Evolutionary conservation across 2,888 invertebrate genomes (phyloP).

Genomic region (Anticlea derivata): DNA sequence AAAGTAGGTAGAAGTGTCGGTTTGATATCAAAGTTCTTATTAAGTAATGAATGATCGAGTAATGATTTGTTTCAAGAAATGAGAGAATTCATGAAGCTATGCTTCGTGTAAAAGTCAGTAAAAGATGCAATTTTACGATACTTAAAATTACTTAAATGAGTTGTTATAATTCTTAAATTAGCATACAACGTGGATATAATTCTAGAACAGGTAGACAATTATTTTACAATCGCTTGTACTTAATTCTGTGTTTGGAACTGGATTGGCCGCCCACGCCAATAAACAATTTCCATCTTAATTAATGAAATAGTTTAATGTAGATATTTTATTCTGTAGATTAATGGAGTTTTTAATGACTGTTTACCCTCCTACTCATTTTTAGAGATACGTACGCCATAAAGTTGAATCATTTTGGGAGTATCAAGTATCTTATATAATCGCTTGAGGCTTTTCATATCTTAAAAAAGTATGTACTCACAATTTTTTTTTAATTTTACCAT

Average conservation of each 20-base stretch:
- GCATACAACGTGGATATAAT: slow-evolving; percentile 45
- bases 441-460: no score
- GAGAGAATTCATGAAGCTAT: neutral
- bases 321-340: slow-evolving; percentile 37
- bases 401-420: slow-evolving; percentile 2
- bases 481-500: no score
- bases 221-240: slow-evolving; percentile 52
- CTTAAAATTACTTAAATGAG: slow-evolving; percentile 21
- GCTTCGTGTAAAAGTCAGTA: neutral
- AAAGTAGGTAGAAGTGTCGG: neutral
- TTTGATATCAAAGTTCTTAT: no score
- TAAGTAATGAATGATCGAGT: no score
- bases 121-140: slow-evolving; percentile 2
- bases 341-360: slow-evolving; percentile 36
- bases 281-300: slow-evolving; percentile 63
- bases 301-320: slow-evolving; percentile 54
- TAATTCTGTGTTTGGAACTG: slow-evolving; percentile 54
- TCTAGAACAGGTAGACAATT: slow-evolving; percentile 48
- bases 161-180: slow-evolving; percentile 33
- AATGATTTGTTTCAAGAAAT: neutral
- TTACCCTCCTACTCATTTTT: slow-evolving; percentile 32
- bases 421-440: no score
- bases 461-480: no score
- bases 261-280: slow-evolving; percentile 59
- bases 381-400: slow-evolving; percentile 11